Evolutionary conservation across 1,140 invertebrate species (phyloP), one percentile per base, ranked within the genome.

Genomic region (Lethrus apterus): DNA sequence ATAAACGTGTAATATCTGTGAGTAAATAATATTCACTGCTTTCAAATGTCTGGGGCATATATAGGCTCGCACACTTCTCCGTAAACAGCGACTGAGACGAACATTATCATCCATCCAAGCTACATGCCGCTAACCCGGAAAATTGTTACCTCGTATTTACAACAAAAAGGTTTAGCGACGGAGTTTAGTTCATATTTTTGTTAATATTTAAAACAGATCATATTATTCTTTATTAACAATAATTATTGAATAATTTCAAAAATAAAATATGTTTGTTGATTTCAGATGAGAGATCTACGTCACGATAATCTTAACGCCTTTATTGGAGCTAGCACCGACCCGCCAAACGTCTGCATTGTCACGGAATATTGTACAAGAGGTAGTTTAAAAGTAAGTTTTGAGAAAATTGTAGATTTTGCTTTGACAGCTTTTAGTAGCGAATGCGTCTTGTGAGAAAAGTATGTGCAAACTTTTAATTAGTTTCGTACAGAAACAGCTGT

Each of bases 241-340:
- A n/a, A n/a, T n/a, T n/a, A n/a, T n/a, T n/a, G n/a, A n/a, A n/a
- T n/a, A n/a, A n/a, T n/a, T n/a, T n/a, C n/a, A n/a, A n/a, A n/a
- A n/a, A n/a, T n/a, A n/a, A n/a, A n/a, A n/a, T 36, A 36, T 15
- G 7, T 20, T 36, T 10, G 10, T 38, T 4, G 11, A 26, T 69
- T 72, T 13, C 61, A 93, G 89, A 84, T 95, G 75, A 70, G 88
- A 41, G 90, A 95, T 66, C 69, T 93, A 11, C 76, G 89, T 13
- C 90, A 94, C 58, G 88, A 92, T 61, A 94, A 95, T 64, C 72
- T 96, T 29, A 93, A 92, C 61, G 81, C 86, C 0, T 96, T 97
- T 60, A 87, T 96, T 36, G 93, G 93, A 33, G 90, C 90, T n/a
- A 93, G 89, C 61, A 86, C 89, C 7, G 88, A 93, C 55, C 81